phyloP scores from a whole-genome alignment of 2,797 vertebrate genomes.

The Tolypeutes matacus region DNA sequence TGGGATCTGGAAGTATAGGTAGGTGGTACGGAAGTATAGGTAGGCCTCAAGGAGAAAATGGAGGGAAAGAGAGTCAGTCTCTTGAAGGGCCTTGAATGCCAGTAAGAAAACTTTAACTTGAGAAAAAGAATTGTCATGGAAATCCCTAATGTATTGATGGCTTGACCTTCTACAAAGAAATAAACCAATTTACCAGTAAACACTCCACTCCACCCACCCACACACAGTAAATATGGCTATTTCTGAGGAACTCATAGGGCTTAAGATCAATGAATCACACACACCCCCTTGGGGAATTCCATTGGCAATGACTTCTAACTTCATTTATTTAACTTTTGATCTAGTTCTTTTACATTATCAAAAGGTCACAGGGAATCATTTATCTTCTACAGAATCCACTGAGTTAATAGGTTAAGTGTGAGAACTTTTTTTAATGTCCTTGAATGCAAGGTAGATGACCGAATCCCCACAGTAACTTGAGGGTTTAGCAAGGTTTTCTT shows the following conservation, averaged over 20 bases:
- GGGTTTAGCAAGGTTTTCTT: conserved; percentile 40
- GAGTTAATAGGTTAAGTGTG: not conserved
- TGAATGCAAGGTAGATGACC: not conserved
- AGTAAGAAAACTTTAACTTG: not conserved
- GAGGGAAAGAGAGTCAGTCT: not conserved
- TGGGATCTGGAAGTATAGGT: not conserved
- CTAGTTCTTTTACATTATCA: conserved; percentile 53
- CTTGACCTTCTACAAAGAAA: not conserved
- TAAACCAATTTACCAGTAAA: conserved; percentile 10
- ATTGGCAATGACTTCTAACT: conserved; percentile 60
- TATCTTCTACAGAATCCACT: not conserved
- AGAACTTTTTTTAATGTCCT: not conserved
- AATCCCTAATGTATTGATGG: not conserved
- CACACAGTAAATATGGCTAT: not conserved
- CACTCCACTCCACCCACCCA: too few species aligned
- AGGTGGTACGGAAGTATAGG: not conserved
- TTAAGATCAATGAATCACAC: not conserved
- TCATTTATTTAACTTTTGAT: conserved; percentile 72
- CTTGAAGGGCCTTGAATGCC: not conserved
- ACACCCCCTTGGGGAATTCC: not conserved
- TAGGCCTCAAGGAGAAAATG: not conserved
- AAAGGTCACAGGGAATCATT: conserved; percentile 27
- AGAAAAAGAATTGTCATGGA: not conserved
- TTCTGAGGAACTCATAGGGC: conserved; percentile 17
- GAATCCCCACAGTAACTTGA: not conserved